Conservation (phyloP, 1,140 invertebrate genomes). For the Bombus balteatus region DNA sequence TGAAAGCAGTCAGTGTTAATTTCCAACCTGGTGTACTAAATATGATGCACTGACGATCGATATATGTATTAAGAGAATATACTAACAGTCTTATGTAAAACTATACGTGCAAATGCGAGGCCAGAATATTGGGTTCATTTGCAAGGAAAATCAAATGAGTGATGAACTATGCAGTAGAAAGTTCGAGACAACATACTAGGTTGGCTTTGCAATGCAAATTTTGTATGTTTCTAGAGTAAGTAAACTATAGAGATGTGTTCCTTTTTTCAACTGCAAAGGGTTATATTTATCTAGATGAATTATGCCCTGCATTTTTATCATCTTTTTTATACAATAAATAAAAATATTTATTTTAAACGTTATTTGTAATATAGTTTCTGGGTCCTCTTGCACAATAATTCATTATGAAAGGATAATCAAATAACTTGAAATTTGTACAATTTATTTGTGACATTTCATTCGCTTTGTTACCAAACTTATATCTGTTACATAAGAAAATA, state of each 20-base stretch:
- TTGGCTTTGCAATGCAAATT: not conserved
- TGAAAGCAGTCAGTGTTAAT: not conserved
- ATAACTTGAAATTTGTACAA: not conserved
- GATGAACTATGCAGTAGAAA: slow-evolving; percentile 1
- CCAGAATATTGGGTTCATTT: not conserved
- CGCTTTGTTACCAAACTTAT: not conserved
- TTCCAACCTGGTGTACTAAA: not conserved
- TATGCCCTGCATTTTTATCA: not conserved
- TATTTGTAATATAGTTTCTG: not conserved
- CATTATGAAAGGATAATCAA: not conserved
- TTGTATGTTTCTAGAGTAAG: not conserved
- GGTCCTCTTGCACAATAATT: not conserved
- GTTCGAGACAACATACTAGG: not conserved
- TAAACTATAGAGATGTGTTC: not conserved
- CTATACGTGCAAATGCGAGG: not conserved
- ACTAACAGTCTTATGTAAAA: slow-evolving; percentile 1
- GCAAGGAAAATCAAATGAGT: not conserved
- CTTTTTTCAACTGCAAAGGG: not conserved
- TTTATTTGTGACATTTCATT: not conserved
- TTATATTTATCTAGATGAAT: not conserved
- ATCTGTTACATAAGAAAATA: not conserved
- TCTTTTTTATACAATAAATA: not conserved
- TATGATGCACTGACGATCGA: slow-evolving; percentile 1
- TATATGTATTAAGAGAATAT: slow-evolving; percentile 15
- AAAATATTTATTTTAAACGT: not conserved